These are phyloP conservation scores for Anthoscopus minutus DNA, from an alignment of 2,113 vertebrate species.

Conservation along the genomic window DNA sequence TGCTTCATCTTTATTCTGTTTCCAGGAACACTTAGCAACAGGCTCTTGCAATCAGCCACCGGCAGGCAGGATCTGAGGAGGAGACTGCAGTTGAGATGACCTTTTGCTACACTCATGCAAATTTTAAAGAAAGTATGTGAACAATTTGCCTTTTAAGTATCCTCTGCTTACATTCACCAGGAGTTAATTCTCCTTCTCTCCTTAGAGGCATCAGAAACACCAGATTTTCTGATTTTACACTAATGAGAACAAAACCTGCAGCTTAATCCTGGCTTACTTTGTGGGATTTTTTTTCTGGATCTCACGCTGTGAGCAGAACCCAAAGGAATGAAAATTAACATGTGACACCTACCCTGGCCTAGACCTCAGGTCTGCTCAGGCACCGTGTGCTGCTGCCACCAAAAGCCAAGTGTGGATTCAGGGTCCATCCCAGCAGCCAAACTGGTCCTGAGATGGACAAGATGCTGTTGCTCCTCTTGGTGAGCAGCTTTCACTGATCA, in stretches of 20 bases:
- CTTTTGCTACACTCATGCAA: constrained; percentile 56
- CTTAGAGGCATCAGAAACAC: constrained; percentile 5
- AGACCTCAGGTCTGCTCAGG: neutral
- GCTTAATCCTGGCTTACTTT: neutral
- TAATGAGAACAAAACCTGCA: constrained; percentile 35
- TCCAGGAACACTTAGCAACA: constrained; percentile 58
- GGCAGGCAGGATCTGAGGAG: constrained; percentile 40
- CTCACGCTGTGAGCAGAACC: neutral
- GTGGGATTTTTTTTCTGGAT: neutral
- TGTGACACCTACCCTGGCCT: neutral
- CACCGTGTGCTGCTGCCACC: accelerated
- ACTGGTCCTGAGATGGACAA: neutral
- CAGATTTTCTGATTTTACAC: constrained; percentile 37
- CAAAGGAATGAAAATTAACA: neutral
- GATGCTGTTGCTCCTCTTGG: neutral
- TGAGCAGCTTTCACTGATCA: neutral
- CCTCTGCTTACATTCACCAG: constrained; percentile 4
- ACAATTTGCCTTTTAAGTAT: constrained; percentile 51
- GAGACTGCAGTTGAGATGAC: neutral
- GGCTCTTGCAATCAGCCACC: constrained; percentile 52
- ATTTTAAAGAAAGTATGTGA: constrained; percentile 57
- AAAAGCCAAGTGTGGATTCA: accelerated
- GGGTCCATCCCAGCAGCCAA: neutral
- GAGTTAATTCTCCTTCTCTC: constrained; percentile 31
- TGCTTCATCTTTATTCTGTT: constrained; percentile 39